A percentile compares a stretch with the other conserved stretches of the same genome.
phyloP scores from a whole-genome alignment of 2,113 vertebrate genomes.

The Ploceus nigricollis region DNA sequence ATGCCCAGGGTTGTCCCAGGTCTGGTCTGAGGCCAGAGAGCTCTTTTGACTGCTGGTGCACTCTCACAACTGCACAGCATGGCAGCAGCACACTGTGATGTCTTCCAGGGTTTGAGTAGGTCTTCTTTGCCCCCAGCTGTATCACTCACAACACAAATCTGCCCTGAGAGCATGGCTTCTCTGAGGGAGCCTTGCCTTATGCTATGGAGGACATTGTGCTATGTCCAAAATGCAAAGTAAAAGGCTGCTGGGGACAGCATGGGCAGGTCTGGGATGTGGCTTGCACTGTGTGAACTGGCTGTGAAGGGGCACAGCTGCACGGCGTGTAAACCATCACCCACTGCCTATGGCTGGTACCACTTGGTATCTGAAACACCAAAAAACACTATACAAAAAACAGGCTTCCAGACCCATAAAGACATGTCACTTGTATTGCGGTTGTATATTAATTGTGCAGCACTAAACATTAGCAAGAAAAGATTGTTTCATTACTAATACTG shows the following conservation, averaged over 20 bases:
- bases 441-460: not conserved
- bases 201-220: not conserved
- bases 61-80: fast-evolving
- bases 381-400: not conserved
- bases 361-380: not conserved
- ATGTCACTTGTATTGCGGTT: not conserved
- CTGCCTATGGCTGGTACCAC: not conserved
- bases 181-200: not conserved
- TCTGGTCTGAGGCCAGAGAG: not conserved
- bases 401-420: not conserved
- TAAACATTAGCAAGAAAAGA: slow-evolving; percentile 14
- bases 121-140: not conserved
- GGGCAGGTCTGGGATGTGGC: not conserved
- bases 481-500: slow-evolving; percentile 21
- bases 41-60: not conserved
- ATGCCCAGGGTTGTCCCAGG: not conserved
- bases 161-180: not conserved
- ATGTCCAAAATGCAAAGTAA: not conserved
- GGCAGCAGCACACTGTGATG: not conserved
- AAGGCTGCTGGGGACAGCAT: fast-evolving
- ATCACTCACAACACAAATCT: not conserved
- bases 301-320: not conserved
- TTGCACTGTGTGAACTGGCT: not conserved
- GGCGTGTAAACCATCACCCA: not conserved
- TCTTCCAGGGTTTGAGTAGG: not conserved